phyloP scores from a whole-genome alignment of 2,888 invertebrate species.

The Caenorhabditis sp. region DNA sequence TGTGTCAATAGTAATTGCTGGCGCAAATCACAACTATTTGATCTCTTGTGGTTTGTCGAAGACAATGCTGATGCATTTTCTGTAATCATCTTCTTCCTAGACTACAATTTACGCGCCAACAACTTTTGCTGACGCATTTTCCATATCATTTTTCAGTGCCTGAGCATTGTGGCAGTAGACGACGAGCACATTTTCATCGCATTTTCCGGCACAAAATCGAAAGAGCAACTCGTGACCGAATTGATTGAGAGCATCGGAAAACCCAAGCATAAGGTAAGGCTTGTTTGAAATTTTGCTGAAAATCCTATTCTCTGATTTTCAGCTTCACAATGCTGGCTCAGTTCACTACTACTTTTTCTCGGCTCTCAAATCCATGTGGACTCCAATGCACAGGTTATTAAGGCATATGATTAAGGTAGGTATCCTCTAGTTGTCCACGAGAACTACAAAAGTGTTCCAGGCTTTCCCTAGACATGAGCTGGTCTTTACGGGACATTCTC shows the following conservation, averaged over 20 bases:
- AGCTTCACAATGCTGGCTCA: slow-evolving; percentile 61
- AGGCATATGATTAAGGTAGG: slow-evolving; percentile 11
- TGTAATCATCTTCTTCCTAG: too few relatives aligned
- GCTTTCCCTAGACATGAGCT: slow-evolving; percentile 41
- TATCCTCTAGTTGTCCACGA: not conserved
- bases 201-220: slow-evolving; percentile 65
- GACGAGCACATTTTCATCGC: slow-evolving; percentile 59
- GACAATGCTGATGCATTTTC: too few relatives aligned
- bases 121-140: not conserved
- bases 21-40: too few relatives aligned
- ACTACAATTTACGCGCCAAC: slow-evolving; percentile 5
- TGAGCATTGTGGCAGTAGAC: slow-evolving; percentile 60
- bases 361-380: slow-evolving; percentile 61
- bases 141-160: slow-evolving; percentile 66
- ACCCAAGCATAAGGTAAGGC: slow-evolving; percentile 51
- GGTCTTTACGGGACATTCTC: slow-evolving; percentile 66
- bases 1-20: too few relatives aligned
- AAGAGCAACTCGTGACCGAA: slow-evolving; percentile 65
- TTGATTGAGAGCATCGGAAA: slow-evolving; percentile 65
- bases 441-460: slow-evolving; percentile 21
- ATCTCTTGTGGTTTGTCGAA: too few relatives aligned
- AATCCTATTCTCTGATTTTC: too few relatives aligned
- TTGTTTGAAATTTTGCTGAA: too few relatives aligned
- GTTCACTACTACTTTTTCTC: slow-evolving; percentile 67
- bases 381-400: slow-evolving; percentile 29